Base-by-base conservation (phyloP, 2,888 invertebrate genomes). In the Oxystoma pomonae region DNA sequence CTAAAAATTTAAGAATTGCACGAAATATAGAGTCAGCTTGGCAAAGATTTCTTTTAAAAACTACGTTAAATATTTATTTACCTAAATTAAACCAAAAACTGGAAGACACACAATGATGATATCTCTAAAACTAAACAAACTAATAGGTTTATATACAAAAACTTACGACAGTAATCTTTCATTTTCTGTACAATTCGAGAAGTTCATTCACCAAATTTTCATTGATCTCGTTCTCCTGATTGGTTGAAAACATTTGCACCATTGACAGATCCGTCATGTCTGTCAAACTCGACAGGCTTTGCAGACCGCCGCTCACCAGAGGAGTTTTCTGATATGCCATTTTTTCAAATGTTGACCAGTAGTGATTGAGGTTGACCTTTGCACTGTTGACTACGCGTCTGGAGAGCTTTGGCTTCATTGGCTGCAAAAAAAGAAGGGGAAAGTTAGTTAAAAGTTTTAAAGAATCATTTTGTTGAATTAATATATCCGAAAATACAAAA, bases 311-410 rank as follows among this genome's bases (percentile, higher is more conserved):
- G 74, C 81, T 81, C 67, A 80, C 79, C 69, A 82, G 73, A 62
- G 82, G 70, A 66, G 81, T 75, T 80, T 76, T 64, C 55, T 67
- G 64, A 20, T 65, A 66, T 16, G 69, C 67, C 57, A 70, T 21
- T 55, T 71, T 77, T 71, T 86, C 87, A 68, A 88, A 84, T 75
- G 84, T 84, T 68, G 84, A 82, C 87, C 87, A 87, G 77, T 86
- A 86, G 77, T 83, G 82, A 79, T 87, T 87, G 68, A 88, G 81
- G 76, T 88, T 87, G 75, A 88, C 83, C 70, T 84, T 83, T 72
- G 86, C 82, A 35, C 85, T 83, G 70, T 80, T 79, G 57, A 84
- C 80, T 74, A 87, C 81, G 71, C 82, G 83, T 67, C 86, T 80
- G 16, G 86, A 83, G 64, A 87, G 81, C 72, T 82, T 82, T 52